Evolutionary conservation across 2,113 vertebrate species (phyloP).

Genomic region (Microcebus lehilahytsara): DNA sequence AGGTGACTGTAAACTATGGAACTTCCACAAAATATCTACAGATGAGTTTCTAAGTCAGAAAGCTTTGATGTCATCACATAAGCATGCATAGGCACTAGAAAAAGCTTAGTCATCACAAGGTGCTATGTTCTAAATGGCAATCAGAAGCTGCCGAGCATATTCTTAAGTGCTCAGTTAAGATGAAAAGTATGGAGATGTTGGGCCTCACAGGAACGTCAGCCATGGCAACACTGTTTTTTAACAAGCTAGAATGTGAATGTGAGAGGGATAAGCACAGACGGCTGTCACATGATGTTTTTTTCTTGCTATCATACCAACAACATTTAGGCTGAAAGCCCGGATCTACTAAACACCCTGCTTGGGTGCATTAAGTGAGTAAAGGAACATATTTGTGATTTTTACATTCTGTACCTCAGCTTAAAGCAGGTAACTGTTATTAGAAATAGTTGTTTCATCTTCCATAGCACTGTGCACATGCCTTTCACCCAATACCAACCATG

Average conservation of each 20-base stretch:
- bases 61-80: neutral
- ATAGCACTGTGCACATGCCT: neutral
- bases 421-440: neutral
- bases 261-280: conserved; percentile 54
- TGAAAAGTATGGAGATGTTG: conserved; percentile 39
- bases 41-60: neutral
- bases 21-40: neutral
- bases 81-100: neutral
- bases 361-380: conserved; percentile 32
- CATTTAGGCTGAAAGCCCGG: conserved; percentile 68
- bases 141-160: neutral
- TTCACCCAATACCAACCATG: neutral
- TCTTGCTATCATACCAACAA: conserved; percentile 72
- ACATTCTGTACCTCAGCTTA: neutral
- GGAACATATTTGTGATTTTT: conserved; percentile 6
- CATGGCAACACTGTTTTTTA: conserved; percentile 56
- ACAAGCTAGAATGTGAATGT: conserved; percentile 68
- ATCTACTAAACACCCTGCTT: conserved; percentile 6
- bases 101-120: neutral
- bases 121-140: neutral
- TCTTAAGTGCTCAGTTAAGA: conserved; percentile 43
- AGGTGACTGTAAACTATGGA: neutral
- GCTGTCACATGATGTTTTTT: conserved; percentile 78
- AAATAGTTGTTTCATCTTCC: neutral
- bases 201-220: conserved; percentile 35